These are phyloP conservation scores for Poliocrania exsul DNA, from an alignment of 2,797 vertebrate species.

Conservation along the genomic window DNA sequence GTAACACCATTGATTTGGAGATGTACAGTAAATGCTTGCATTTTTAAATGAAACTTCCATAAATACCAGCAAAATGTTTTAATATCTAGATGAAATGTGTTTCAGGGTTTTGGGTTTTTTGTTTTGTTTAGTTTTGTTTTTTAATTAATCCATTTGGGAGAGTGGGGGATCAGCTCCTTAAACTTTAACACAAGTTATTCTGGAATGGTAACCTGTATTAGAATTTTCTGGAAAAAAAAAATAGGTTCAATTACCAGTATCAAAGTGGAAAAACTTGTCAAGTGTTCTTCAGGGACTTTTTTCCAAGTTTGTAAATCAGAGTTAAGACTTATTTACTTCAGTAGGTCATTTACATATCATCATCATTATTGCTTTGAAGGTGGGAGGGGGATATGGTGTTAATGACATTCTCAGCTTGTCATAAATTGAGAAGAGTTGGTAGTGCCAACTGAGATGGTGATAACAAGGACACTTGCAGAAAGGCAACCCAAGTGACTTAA, in stretches of 20 bases:
- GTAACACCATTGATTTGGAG: neutral
- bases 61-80: neutral
- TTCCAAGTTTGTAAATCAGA: neutral
- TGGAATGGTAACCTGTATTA: neutral
- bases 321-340: neutral
- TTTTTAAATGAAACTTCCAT: neutral
- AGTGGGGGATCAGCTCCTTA: neutral
- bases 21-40: neutral
- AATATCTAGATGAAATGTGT: neutral
- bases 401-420: conserved; percentile 32
- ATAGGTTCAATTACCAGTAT: neutral
- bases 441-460: neutral
- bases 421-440: neutral
- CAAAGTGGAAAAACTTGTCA: neutral
- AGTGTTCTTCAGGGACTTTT: neutral
- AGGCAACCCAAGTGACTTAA: neutral
- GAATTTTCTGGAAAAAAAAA: neutral
- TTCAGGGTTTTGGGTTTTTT: neutral
- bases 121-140: neutral
- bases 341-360: neutral
- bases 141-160: neutral
- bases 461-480: neutral
- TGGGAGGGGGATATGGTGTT: neutral
- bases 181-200: neutral
- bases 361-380: neutral